phyloP scores from a whole-genome alignment of 2,888 invertebrate species.

The Pasiphila rectangulata region DNA sequence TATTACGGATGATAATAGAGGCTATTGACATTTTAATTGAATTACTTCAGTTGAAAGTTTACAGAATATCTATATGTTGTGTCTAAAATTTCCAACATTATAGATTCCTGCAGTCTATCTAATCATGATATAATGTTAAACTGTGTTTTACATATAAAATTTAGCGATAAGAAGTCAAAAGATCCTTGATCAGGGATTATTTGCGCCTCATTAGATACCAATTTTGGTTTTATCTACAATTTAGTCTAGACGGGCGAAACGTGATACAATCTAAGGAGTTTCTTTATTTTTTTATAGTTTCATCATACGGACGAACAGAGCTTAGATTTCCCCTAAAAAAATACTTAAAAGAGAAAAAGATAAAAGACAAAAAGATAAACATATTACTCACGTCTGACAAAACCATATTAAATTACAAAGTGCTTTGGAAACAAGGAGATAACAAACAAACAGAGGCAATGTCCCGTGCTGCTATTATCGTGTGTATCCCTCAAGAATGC shows the following conservation, averaged over 20 bases:
- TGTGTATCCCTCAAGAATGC: conserved; percentile 3
- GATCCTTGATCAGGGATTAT: too few relatives aligned
- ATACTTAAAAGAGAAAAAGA: neutral
- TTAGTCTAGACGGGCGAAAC: neutral
- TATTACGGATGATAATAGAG: too few relatives aligned
- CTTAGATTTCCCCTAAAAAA: neutral
- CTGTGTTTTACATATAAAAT: too few relatives aligned
- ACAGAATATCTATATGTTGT: too few relatives aligned
- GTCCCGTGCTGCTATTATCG: conserved; percentile 37
- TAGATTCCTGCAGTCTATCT: too few relatives aligned
- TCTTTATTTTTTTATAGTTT: neutral
- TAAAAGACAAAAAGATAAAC: conserved; percentile 19
- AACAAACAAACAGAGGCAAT: conserved; percentile 39
- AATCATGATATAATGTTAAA: too few relatives aligned
- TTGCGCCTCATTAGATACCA: too few relatives aligned
- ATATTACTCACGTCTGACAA: conserved; percentile 15
- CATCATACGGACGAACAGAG: neutral
- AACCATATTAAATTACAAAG: conserved; percentile 20
- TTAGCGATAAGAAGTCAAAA: too few relatives aligned
- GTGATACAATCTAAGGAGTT: neutral
- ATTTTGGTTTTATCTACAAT: too few relatives aligned
- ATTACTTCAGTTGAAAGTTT: too few relatives aligned
- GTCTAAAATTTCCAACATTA: too few relatives aligned
- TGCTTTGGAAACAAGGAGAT: conserved; percentile 26
- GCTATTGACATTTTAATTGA: too few relatives aligned